Evolutionary conservation across 2,888 invertebrate species (phyloP).

Genomic region (Lepas anatifera): DNA sequence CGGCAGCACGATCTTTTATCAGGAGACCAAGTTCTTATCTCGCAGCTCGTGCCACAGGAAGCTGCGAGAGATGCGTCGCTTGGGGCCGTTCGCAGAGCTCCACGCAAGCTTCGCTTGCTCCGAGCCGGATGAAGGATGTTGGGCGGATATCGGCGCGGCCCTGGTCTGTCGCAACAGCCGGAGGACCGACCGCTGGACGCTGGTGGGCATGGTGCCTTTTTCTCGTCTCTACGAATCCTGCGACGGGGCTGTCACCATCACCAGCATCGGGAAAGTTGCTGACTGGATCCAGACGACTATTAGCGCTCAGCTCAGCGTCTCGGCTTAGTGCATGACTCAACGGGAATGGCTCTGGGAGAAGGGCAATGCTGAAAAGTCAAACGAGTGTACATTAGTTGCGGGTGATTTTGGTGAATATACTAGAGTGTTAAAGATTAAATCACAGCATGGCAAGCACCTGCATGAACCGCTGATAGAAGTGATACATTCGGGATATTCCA

Average conservation of each 20-base stretch:
- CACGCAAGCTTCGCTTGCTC: background rate
- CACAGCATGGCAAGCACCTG: no score
- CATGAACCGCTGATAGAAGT: no score
- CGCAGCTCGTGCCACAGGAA: background rate
- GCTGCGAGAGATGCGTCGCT: background rate
- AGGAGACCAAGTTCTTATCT: background rate
- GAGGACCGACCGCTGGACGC: background rate
- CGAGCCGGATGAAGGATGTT: background rate
- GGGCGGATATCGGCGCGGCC: background rate
- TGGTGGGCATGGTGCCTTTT: background rate
- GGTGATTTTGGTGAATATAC: no score
- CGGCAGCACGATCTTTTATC: background rate
- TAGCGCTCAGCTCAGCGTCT: background rate
- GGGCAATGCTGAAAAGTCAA: no score
- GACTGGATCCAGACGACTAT: background rate
- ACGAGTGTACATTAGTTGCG: no score
- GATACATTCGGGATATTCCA: no score
- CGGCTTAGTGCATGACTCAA: no score
- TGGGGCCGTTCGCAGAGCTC: background rate
- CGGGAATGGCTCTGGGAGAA: no score
- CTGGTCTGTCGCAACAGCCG: background rate
- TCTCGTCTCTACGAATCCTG: background rate
- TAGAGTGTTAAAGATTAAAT: no score
- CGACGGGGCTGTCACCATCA: background rate
- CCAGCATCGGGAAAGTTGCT: background rate